A percentile compares a stretch with the other conserved stretches of the same genome.
Evolutionary conservation across 1,140 invertebrate genomes (phyloP).

Genomic region (Drosophila albomicans): DNA sequence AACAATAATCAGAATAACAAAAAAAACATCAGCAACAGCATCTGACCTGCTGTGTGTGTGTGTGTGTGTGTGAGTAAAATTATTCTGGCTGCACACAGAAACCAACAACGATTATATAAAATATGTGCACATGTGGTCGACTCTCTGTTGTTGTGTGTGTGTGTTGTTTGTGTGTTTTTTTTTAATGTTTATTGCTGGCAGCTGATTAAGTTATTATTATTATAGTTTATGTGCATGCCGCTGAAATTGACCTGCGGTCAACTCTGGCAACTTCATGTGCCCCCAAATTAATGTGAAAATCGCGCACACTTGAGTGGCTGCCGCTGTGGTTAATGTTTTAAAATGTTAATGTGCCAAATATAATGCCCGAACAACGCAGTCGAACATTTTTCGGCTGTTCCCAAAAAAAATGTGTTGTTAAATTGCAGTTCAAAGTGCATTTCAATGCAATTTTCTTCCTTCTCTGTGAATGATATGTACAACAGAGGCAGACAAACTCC

Average conservation of each 20-base stretch:
- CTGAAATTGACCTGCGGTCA: constrained; percentile 18
- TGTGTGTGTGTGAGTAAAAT: background rate
- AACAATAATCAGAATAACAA: constrained; percentile 11
- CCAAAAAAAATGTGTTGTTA: constrained; percentile 9
- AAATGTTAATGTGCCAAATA: constrained; percentile 8
- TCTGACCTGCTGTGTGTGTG: background rate
- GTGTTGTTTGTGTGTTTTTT: constrained; percentile 6
- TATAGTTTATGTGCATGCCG: constrained; percentile 39
- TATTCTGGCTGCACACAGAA: background rate
- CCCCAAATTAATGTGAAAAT: constrained; percentile 36
- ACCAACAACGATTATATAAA: constrained; percentile 7
- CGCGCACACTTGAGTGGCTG: constrained; percentile 16
- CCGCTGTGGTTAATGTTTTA: background rate
- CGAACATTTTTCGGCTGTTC: background rate
- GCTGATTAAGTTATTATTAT: constrained; percentile 52
- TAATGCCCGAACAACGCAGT: background rate
- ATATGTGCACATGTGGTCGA: constrained; percentile 9
- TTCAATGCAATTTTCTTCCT: constrained; percentile 34
- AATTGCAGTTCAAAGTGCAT: constrained; percentile 46
- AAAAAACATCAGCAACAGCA: background rate
- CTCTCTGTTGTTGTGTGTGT: background rate
- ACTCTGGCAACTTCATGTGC: background rate
- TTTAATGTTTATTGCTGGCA: constrained; percentile 45
- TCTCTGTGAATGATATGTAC: constrained; percentile 25
- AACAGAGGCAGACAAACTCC: background rate